Conservation (phyloP, 2,113 vertebrate genomes). For the Eptesicus fuscus region DNA sequence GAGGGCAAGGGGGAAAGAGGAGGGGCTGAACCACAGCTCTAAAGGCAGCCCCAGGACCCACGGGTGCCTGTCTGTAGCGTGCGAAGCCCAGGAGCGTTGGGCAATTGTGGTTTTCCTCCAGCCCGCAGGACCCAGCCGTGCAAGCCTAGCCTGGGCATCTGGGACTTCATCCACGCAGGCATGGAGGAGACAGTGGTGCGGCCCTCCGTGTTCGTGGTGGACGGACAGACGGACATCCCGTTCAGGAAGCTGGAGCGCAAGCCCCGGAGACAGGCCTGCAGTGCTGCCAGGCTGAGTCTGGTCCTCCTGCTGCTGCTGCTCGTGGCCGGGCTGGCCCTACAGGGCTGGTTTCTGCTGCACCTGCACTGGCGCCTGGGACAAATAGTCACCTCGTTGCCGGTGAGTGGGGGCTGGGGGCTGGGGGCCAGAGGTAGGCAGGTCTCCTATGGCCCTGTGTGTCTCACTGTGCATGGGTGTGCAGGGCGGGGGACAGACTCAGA, state of each 20-base stretch:
- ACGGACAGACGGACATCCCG: constrained; percentile 67
- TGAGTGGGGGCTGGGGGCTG: neutral
- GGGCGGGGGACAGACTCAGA: neutral
- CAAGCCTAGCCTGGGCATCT: neutral
- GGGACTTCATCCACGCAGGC: neutral
- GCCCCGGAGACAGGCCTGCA: rapidly evolving
- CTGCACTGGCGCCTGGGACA: constrained; percentile 58
- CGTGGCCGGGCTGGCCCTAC: constrained; percentile 72
- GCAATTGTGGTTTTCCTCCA: constrained; percentile 69
- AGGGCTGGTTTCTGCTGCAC: constrained; percentile 83
- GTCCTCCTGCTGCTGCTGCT: constrained; percentile 78
- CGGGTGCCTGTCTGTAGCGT: neutral
- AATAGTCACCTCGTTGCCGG: neutral
- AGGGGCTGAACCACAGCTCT: constrained; percentile 46
- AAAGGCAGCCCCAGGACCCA: neutral
- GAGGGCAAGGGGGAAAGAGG: constrained; percentile 5
- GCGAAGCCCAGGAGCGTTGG: constrained; percentile 7
- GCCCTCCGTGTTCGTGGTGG: constrained; percentile 83
- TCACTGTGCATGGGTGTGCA: neutral
- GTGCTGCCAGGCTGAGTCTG: constrained; percentile 69
- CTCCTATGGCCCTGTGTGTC: neutral
- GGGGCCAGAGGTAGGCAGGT: neutral
- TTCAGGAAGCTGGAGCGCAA: constrained; percentile 44
- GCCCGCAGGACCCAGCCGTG: neutral
- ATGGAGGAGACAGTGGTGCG: constrained; percentile 62